Evolutionary conservation across 2,113 vertebrate species (phyloP), one percentile per base, ranked within the genome.

Genomic region (Tympanuchus pallidicinctus): DNA sequence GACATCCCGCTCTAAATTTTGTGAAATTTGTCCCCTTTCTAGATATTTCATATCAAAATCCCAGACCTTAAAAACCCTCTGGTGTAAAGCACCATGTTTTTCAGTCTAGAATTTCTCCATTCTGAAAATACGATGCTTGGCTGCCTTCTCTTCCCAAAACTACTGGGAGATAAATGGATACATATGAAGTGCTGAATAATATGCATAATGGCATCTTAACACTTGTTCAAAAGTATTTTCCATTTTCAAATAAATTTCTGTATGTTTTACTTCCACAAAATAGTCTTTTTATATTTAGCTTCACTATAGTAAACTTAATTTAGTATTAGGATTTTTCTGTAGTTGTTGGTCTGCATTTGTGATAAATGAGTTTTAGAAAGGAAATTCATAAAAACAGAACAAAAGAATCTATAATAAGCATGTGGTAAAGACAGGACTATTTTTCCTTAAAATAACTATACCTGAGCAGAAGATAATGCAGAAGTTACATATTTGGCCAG

Each of bases 271-370:
- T 96, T 92, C 93, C 67, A 96, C 88, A 28, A 36, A 81, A 57
- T 57, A 94, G 82, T 72, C 85, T 90, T 94, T 94, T 93, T 94
- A 88, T 92, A 94, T 94, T 90, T 93, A 89, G 89, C 85, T 96
- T 93, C 91, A 91, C 82, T 94, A 91, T 80, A 94, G 93, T 95
- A 93, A 95, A 94, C 82, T 85, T 94, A 93, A 96, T 91, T 93
- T 92, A 94, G 87, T 72, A 91, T 85, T 67, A 92, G 0, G 0
- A 66, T 60, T 79, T 89, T 84, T 94, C 10, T 88, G 87, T 94
- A 78, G 87, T 64, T 94, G 79, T 94, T 94, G 82, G 80, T 94
- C 88, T 94, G 65, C 72, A 93, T 86, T 94, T 86, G 82, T 86
- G 91, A 94, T 90, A 94, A 94, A 93, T 94, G 90, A 94, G 57